These are phyloP conservation scores for Apostichopus japonicus DNA, from an alignment of 35 echinoderm and acorn worm species.

Conservation along the genomic window DNA sequence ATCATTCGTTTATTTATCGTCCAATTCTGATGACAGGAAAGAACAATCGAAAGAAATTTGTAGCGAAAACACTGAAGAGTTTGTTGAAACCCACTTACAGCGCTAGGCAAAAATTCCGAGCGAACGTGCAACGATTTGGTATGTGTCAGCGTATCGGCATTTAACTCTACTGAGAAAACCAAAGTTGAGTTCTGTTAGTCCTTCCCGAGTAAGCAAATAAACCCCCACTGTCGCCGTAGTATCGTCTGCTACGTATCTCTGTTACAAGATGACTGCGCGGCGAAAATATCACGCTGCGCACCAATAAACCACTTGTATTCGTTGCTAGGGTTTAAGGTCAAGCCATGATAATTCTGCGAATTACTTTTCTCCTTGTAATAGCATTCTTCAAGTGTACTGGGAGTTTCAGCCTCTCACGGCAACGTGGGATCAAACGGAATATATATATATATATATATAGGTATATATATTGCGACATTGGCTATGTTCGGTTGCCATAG, in stretches of 20 bases:
- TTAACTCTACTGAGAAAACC: neutral
- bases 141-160: neutral
- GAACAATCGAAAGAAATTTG: neutral
- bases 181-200: neutral
- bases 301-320: neutral
- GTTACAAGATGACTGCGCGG: neutral
- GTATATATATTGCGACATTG: neutral
- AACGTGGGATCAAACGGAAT: neutral
- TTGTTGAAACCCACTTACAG: neutral
- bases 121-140: neutral
- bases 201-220: neutral
- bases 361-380: neutral
- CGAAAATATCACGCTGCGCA: neutral
- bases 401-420: neutral
- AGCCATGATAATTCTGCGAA: neutral
- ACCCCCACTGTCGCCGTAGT: neutral
- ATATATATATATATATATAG: neutral
- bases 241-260: neutral
- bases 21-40: neutral
- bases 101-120: neutral
- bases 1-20: neutral
- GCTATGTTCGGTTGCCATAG: neutral
- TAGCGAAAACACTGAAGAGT: neutral
- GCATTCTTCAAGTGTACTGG: neutral
- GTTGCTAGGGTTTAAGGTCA: slow-evolving; percentile 1